phyloP scores from a whole-genome alignment of 2,888 invertebrate genomes.

The Ichneumoninae sp. region DNA sequence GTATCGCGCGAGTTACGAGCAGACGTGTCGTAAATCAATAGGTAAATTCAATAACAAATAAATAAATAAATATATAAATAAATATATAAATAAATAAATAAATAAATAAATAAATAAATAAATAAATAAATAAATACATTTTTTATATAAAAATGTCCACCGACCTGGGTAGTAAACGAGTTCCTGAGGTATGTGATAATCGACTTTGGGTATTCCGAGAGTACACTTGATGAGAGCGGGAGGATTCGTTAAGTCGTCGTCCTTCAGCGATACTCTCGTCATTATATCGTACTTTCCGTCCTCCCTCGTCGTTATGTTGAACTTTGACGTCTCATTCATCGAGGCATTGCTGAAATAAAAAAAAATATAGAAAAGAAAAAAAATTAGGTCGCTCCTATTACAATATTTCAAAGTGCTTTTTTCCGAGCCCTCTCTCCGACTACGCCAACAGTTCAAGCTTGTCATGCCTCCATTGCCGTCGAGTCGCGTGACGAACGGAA shows the following conservation, averaged over 20 bases:
- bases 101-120: background rate
- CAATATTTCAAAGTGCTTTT: constrained; percentile 31
- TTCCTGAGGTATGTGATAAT: constrained; percentile 79
- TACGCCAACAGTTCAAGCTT: background rate
- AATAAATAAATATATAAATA: background rate
- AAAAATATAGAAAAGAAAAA: constrained; percentile 44
- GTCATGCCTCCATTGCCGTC: constrained; percentile 8
- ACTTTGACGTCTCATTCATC: constrained; percentile 72
- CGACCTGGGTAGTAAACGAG: constrained; percentile 81
- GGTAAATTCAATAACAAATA: background rate
- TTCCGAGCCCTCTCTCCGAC: background rate
- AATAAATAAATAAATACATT: background rate
- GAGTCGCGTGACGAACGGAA: constrained; percentile 17
- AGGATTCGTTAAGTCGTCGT: constrained; percentile 77
- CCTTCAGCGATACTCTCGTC: constrained; percentile 78
- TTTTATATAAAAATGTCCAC: constrained; percentile 55
- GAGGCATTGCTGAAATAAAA: constrained; percentile 72
- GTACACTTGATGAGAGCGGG: constrained; percentile 79
- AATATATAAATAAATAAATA: background rate
- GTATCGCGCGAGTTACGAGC: background rate
- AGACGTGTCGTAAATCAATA: background rate
- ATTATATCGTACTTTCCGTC: constrained; percentile 79
- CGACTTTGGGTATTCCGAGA: constrained; percentile 79
- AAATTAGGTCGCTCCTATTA: constrained; percentile 18
- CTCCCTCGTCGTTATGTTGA: constrained; percentile 74